Conservation (phyloP, 2,888 invertebrate species). For the Psylliodes chrysocephalus region DNA sequence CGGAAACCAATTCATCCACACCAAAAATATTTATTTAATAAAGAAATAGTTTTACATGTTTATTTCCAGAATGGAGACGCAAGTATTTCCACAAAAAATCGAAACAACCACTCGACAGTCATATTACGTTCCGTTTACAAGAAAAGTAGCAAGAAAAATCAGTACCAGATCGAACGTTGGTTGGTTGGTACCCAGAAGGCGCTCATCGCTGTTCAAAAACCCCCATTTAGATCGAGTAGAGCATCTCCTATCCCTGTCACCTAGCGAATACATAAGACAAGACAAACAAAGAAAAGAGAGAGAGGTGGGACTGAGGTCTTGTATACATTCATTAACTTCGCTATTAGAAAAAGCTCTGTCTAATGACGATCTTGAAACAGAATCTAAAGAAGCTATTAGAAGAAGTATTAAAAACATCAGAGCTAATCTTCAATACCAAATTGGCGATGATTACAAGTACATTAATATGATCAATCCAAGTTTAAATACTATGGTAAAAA, state of each 20-base stretch:
- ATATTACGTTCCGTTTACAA: conserved; percentile 30
- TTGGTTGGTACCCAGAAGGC: conserved; percentile 43
- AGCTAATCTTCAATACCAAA: conserved; percentile 45
- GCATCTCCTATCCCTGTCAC: conserved; percentile 53
- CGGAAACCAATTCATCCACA: too few relatives aligned
- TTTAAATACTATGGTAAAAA: not conserved
- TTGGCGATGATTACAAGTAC: conserved; percentile 5
- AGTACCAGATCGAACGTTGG: conserved; percentile 42
- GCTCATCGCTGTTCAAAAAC: conserved; percentile 38
- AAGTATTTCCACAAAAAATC: conserved; percentile 43
- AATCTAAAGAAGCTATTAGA: conserved; percentile 51
- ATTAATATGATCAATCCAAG: not conserved
- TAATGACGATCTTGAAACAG: conserved; percentile 40
- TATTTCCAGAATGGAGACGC: conserved; percentile 42
- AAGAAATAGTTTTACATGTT: too few relatives aligned
- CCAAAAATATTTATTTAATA: too few relatives aligned
- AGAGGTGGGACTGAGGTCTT: conserved; percentile 53
- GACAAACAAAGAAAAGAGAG: conserved; percentile 55
- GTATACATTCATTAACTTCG: conserved; percentile 56
- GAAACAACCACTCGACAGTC: conserved; percentile 39
- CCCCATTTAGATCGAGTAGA: conserved; percentile 49
- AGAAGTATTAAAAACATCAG: conserved; percentile 48
- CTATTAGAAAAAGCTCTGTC: conserved; percentile 51
- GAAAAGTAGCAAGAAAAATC: conserved; percentile 35
- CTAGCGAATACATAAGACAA: conserved; percentile 56